Evolutionary conservation across 2,113 vertebrate genomes (phyloP), one percentile per base, ranked within the genome.

Genomic region (Eira barbara): DNA sequence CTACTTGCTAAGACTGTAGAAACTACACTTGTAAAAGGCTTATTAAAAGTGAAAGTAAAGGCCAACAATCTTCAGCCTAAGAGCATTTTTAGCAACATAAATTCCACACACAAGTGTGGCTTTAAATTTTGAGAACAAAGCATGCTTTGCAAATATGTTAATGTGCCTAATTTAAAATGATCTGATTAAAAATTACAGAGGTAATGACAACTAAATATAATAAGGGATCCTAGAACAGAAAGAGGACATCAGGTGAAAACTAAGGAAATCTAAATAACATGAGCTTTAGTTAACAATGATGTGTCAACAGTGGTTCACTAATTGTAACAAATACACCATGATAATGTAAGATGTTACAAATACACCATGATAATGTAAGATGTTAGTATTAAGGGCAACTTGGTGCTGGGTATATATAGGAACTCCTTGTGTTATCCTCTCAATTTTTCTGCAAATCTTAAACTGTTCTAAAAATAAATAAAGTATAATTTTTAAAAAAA

Each of bases 31-130:
- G 55, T 57, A 85, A 91, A 92, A 89, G 21, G 65, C 7, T 89
- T 39, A 84, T 65, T 92, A 76, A 92, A 88, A 95, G n/a, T 94
- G 29, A 85, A 95, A 92, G 27, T 88, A 83, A 80, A 80, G n/a
- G 47, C 59, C 57, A 97, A 59, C 42, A 83, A 88, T 81, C 29
- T 86, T 73, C 71, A 92, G 47, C 12, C 36, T 45, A 93, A 88
- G 8, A 95, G 27, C 27, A 91, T 89, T 94, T 74, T 84, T 42
- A 82, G 15, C 25, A 93, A 88, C 42, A 97, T 15, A 78, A 49
- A 83, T 55, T 45, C 23, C 31, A 89, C 42, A 91, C 6, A 84
- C 6, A 79, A 10, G 61, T 18, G 81, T 55, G 21, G 69, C n/a
- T 69, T 90, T 83, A 76, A 95, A 85, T 67, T 83, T 4, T 96